Evolutionary conservation across 2,888 invertebrate species (phyloP), one percentile per base, ranked within the genome.

Genomic region (Onthophagus sagittarius): DNA sequence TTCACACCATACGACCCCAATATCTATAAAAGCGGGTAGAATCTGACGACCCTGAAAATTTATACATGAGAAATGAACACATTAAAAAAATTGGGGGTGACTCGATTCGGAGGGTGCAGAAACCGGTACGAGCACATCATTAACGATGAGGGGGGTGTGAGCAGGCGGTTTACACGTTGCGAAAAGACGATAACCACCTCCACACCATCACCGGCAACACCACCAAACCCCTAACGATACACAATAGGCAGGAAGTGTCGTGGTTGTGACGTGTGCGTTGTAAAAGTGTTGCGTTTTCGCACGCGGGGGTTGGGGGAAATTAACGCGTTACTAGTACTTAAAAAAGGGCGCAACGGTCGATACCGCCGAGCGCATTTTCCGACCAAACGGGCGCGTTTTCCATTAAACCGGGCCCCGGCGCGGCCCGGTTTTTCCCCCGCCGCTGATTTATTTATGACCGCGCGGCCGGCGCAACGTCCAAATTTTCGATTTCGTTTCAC

Each of bases 201-300:
- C 23, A 23, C 23, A 23, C 23, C 23, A 23, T 23, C 23, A 23
- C 23, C 23, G 23, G 23, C 23, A 23, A 23, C 23, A 23, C 23
- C 23, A 23, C 23, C 23, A 23, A 23, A 79, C 72, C 81, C 80
- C 67, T 23, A 32, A 32, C 64, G 14, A 23, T 23, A 15, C 64
- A 84, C 84, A 84, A 84, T 83, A 81, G 80, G 80, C 84, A 84
- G 84, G 84, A 84, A 84, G 83, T 84, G 83, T 84, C 82, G 82
- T 82, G 83, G 82, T 82, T 80, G 84, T 84, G 84, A 84, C 84
- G 84, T 84, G 83, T 84, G 83, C 82, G 84, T 84, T 84, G 84
- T 84, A 83, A 83, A 84, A 84, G 83, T 83, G 84, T 84, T 83
- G 82, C 82, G 83, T 84, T 83, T 84, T 81, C 83, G 72, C 77